Percentiles rank a stretch among this genome's conserved stretches.
phyloP scores from a whole-genome alignment of 2,113 vertebrate genomes.

The Epinephelus fuscoguttatus region DNA sequence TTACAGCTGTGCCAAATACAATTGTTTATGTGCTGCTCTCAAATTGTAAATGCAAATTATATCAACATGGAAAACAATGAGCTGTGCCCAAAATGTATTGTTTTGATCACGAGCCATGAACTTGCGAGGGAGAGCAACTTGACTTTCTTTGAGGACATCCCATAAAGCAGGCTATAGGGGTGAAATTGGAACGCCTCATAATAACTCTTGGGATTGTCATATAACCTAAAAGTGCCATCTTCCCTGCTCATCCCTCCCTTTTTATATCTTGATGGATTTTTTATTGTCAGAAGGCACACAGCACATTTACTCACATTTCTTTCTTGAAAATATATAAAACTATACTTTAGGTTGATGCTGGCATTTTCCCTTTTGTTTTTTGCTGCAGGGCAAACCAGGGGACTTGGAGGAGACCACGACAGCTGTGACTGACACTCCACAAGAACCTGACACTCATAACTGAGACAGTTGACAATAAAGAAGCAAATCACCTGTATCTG shows the following conservation, averaged over 20 bases:
- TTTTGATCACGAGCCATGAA: background rate
- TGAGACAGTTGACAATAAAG: conserved; percentile 49
- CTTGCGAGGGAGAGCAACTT: background rate
- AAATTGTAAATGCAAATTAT: background rate
- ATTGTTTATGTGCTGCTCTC: background rate
- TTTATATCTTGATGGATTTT: background rate
- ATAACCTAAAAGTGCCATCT: background rate
- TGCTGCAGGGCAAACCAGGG: conserved; percentile 26
- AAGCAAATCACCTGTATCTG: background rate
- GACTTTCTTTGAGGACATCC: background rate
- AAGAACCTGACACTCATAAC: background rate
- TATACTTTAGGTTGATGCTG: background rate
- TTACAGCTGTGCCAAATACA: background rate
- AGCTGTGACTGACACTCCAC: background rate
- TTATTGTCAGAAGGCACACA: background rate
- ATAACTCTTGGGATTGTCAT: background rate
- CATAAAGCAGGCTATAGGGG: background rate
- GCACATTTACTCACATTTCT: background rate
- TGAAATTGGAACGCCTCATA: background rate
- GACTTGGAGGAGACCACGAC: background rate
- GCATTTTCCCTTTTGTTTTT: background rate
- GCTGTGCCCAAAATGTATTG: background rate
- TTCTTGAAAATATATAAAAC: background rate
- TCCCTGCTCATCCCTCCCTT: background rate
- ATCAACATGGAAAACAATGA: background rate